Evolutionary conservation across 2,113 vertebrate genomes (phyloP).

Genomic region (Vireo altiloquus): DNA sequence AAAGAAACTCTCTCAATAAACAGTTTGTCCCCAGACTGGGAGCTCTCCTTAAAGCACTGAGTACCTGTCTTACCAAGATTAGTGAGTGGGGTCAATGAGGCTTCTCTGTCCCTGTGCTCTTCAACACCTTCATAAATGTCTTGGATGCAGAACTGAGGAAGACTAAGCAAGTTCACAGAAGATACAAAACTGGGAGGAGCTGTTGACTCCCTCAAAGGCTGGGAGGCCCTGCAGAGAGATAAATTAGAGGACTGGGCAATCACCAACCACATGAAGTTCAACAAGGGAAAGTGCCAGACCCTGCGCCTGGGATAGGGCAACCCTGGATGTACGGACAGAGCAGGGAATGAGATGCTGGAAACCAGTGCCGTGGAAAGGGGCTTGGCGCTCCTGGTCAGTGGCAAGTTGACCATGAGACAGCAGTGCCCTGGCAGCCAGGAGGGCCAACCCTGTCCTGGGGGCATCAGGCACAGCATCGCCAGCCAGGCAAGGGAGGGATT

Average conservation of each 20-base stretch:
- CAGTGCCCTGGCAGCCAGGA: neutral
- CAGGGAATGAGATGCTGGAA: neutral
- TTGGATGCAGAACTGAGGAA: neutral
- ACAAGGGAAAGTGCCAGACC: neutral
- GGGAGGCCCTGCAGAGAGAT: neutral
- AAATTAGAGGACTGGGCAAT: neutral
- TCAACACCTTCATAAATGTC: neutral
- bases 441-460: neutral
- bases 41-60: neutral
- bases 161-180: neutral
- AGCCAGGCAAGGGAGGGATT: fast-evolving
- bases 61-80: neutral
- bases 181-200: neutral
- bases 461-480: fast-evolving
- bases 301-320: neutral
- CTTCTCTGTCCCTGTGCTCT: neutral
- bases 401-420: neutral
- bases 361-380: neutral
- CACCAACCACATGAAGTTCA: neutral
- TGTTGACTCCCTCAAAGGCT: fast-evolving
- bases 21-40: neutral
- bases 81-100: neutral
- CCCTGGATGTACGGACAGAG: neutral
- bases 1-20: neutral
- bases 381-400: neutral